Evolutionary conservation across 2,888 invertebrate genomes (phyloP), one percentile per base, ranked within the genome.

Genomic region (Byasa hedistus): DNA sequence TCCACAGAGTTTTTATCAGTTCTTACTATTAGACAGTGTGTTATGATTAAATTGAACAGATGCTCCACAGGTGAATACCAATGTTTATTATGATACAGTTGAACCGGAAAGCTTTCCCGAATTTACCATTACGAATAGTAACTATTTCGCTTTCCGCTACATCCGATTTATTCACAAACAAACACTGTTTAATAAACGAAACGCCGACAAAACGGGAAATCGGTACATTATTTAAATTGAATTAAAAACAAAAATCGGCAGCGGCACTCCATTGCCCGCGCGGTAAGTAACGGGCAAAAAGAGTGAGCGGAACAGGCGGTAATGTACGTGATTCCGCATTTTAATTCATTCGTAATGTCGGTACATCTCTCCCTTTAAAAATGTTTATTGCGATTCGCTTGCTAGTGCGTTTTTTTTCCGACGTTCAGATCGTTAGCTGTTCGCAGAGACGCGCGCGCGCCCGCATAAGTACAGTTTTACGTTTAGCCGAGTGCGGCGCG

Each of bases 281-380:
- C 84, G 83, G 84, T 84, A 68, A 72, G 82, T 85, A 87, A 86
- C 85, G 85, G 83, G 85, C 36, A 85, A 86, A 85, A 85, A 79
- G 73, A 85, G 85, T 79, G 74, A 78, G 74, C 75, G 73, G 77
- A 79, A 81, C 80, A 74, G 75, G 80, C 79, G 76, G 81, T 85
- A 84, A 89, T 85, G 87, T 85, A 84, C 91, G 91, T 91, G 91
- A 90, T 89, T 84, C 81, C 84, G 91, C 90, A 91, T 91, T 89
- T 89, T 87, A 89, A 90, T 88, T 85, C 80, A 74, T 75, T 75
- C 73, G 80, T 89, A 86, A 87, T 84, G 81, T 78, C 74, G 77
- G 79, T 70, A 81, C 80, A 79, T 85, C 81, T 85, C 81, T 84
- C 85, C 82, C 84, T 83, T 83, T 87, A 85, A 82, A 78, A 84